phyloP scores from a whole-genome alignment of 2,797 vertebrate species.

The Aulostomus chinensis region DNA sequence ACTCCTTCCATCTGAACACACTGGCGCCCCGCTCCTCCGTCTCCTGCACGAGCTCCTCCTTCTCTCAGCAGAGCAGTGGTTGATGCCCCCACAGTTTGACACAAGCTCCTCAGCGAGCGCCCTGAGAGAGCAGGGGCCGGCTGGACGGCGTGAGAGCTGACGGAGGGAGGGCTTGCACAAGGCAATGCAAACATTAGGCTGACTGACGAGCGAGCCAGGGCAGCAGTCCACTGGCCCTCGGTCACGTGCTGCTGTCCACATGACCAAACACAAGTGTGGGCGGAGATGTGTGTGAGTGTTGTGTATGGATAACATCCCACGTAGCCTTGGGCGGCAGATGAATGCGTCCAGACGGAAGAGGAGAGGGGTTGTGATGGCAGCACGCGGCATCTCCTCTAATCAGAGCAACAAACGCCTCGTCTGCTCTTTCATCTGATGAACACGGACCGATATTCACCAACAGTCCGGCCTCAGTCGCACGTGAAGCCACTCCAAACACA shows the following conservation, averaged over 20 bases:
- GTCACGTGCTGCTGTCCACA: conserved; percentile 46
- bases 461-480: no score
- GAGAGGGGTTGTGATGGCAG: conserved; percentile 25
- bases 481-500: no score
- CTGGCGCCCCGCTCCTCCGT: conserved; percentile 6
- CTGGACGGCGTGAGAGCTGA: conserved; percentile 18
- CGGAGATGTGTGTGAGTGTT: conserved; percentile 14
- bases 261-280: conserved; percentile 46
- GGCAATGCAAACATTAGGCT: conserved; percentile 28
- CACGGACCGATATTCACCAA: no score
- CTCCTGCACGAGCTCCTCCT: conserved; percentile 9
- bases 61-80: conserved; percentile 8
- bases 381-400: conserved; percentile 35
- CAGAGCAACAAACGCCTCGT: no score
- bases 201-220: conserved; percentile 14
- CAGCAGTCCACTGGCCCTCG: conserved; percentile 27
- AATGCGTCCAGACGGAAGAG: conserved; percentile 32
- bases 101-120: conserved; percentile 23
- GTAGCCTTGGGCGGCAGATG: conserved; percentile 39
- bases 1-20: conserved; percentile 3
- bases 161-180: conserved; percentile 1
- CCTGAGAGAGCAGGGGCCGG: conserved; percentile 21
- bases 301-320: conserved; percentile 42
- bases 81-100: conserved; percentile 37
- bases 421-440: no score